Conservation (phyloP, 2,113 vertebrate genomes). For the Ovis canadensis region DNA sequence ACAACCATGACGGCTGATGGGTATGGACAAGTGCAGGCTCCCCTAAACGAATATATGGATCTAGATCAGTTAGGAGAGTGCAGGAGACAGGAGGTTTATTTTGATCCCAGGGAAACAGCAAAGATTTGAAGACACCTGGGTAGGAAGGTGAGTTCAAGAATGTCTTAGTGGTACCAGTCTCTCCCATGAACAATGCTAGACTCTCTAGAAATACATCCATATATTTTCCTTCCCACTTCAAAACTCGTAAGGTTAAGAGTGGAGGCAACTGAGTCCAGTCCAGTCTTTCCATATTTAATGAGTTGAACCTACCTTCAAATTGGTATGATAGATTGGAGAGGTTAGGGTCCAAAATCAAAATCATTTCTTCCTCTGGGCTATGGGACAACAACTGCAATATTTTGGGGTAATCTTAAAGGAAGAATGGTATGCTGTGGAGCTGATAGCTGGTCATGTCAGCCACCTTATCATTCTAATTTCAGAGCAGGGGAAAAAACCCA, state of each 20-base stretch:
- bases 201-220: neutral
- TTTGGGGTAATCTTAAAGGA: neutral
- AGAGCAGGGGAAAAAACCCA: neutral
- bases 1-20: neutral
- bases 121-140: neutral
- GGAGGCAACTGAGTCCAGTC: neutral
- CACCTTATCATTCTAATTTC: neutral
- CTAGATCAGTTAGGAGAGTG: neutral
- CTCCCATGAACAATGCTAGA: neutral
- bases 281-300: neutral
- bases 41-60: neutral
- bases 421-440: neutral
- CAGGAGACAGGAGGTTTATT: neutral
- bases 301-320: neutral
- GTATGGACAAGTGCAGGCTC: neutral
- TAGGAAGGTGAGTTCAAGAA: neutral
- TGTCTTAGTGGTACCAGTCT: neutral
- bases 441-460: neutral
- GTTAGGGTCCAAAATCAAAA: neutral
- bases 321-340: neutral
- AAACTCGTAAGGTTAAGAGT: neutral
- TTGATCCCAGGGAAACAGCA: neutral
- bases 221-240: neutral
- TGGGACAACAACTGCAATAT: neutral
- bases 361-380: neutral